Evolutionary conservation across 2,797 vertebrate species (phyloP).

Genomic region (Onychomys leucogaster): DNA sequence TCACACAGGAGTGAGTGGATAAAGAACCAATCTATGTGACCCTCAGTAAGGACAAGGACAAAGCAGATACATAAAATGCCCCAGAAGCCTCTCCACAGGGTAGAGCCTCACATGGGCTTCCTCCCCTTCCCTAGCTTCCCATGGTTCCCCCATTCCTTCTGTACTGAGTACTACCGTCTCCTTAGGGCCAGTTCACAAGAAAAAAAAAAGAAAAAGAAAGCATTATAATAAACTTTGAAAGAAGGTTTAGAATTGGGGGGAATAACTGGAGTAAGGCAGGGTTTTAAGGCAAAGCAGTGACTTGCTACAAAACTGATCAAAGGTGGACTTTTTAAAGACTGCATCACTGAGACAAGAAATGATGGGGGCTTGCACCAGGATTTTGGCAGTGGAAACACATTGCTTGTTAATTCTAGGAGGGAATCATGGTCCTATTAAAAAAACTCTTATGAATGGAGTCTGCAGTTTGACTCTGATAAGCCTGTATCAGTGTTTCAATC

Average conservation of each 20-base stretch:
- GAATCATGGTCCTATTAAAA: not conserved
- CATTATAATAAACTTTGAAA: not conserved
- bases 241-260: not conserved
- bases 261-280: not conserved
- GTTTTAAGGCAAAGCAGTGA: slow-evolving; percentile 27
- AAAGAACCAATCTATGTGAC: not conserved
- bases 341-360: not conserved
- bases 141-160: not conserved
- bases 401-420: not conserved
- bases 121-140: not conserved
- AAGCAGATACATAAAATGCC: not conserved
- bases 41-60: not conserved
- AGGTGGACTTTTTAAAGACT: not conserved
- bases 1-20: not conserved
- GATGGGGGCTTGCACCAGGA: no score
- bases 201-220: not conserved
- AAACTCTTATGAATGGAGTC: not conserved
- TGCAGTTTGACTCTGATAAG: not conserved
- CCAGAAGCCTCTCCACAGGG: not conserved
- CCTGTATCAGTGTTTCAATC: not conserved
- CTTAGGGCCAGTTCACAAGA: not conserved
- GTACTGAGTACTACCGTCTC: not conserved
- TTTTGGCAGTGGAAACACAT: not conserved
- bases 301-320: not conserved
- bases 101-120: not conserved